Percentiles rank a stretch among this genome's conserved stretches.
phyloP scores from a whole-genome alignment of 2,113 vertebrate genomes.

The Trichechus manatus region DNA sequence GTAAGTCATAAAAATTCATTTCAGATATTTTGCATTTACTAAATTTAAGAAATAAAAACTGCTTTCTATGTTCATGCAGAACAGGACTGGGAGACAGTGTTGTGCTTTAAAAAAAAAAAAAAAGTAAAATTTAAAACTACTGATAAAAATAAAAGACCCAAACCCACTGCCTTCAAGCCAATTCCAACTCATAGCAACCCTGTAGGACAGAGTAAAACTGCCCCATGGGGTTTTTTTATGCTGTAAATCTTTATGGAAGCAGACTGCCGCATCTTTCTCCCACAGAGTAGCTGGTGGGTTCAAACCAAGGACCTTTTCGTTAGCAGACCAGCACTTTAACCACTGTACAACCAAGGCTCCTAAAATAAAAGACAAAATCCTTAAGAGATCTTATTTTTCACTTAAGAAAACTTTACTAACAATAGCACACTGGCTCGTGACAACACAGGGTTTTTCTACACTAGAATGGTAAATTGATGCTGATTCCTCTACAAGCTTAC shows the following conservation, averaged over 20 bases:
- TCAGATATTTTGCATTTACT: constrained; percentile 4
- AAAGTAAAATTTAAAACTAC: background rate
- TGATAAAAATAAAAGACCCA: background rate
- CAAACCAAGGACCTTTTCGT: too few relatives aligned
- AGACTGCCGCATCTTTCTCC: background rate
- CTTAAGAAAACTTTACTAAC: background rate
- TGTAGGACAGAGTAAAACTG: too few relatives aligned
- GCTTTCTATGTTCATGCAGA: background rate
- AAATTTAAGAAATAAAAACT: constrained; percentile 23
- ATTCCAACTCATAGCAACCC: too few relatives aligned
- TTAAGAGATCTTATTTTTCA: constrained; percentile 6
- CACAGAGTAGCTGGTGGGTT: too few relatives aligned
- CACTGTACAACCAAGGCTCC: too few relatives aligned
- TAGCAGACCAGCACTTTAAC: too few relatives aligned
- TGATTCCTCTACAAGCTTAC: background rate
- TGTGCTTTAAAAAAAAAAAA: background rate
- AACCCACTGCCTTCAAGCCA: background rate
- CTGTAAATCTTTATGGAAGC: too few relatives aligned
- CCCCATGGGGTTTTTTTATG: too few relatives aligned
- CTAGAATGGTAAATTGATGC: background rate
- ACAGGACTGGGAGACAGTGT: background rate
- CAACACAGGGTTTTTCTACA: background rate
- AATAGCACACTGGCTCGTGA: background rate
- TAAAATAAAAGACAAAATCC: background rate
- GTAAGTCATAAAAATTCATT: constrained; percentile 12